Base-by-base conservation (phyloP, 2,888 invertebrate genomes). In the Camptogramma bilineatum region DNA sequence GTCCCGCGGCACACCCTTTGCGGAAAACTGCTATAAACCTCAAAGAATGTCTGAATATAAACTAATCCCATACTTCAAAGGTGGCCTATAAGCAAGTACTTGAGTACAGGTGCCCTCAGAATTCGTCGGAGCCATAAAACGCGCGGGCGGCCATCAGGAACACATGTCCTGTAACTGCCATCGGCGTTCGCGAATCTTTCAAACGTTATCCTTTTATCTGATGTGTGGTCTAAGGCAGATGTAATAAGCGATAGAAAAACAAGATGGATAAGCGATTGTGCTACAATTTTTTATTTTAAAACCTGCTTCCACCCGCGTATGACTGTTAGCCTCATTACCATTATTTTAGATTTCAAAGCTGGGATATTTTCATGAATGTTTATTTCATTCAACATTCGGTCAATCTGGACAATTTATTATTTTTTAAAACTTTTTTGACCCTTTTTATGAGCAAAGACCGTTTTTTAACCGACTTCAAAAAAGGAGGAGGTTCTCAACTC, bases 191-290 rank as follows among this genome's bases (percentile, higher is more conserved):
- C 70, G 79, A 80, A 84, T 84, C 86, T 84, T 86, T 83, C 84
- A 84, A 84, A 84, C 85, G 82, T 83, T 86, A 85, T 83, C 83
- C 85, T 85, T 57, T 84, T 82, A 84, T 81, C 81, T 77, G 73
- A 69, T 63, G 73, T 74, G 44, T 19, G 65, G 65, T 58, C 47
- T 50, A n/a, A 44, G n/a, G n/a, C 0, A 4, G 8, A 21, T 16
- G 9, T 28, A 2, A n/a, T 0, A 21, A 51, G 42, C n/a, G 48
- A 0, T 44, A 34, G n/a, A n/a, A n/a, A n/a, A n/a, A n/a, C n/a
- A n/a, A n/a, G n/a, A n/a, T n/a, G n/a, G n/a, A n/a, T n/a, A n/a
- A n/a, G n/a, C n/a, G n/a, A n/a, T n/a, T n/a, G n/a, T n/a, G n/a
- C n/a, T n/a, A n/a, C n/a, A n/a, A n/a, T n/a, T n/a, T n/a, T n/a